Conservation (phyloP, 2,888 invertebrate species). For the Netelia fuscicornis region DNA sequence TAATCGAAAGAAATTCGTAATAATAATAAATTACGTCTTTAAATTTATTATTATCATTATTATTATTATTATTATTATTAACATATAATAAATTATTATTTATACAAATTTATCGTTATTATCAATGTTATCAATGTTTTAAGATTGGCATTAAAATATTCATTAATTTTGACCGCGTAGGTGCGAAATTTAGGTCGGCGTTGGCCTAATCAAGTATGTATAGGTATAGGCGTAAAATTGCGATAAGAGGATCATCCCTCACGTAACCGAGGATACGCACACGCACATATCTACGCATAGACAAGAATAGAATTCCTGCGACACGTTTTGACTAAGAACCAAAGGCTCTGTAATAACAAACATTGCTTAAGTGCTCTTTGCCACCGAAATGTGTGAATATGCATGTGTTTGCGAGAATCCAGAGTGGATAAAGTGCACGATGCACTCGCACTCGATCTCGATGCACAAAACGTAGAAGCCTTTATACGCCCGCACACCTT, state of each 20-base stretch:
- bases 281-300: conserved; percentile 1
- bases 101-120: too few species aligned
- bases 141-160: too few species aligned
- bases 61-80: not conserved
- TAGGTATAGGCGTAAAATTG: not conserved
- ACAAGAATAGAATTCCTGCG: not conserved
- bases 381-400: conserved; percentile 26
- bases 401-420: conserved; percentile 34
- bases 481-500: too few species aligned
- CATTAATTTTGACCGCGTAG: too few species aligned
- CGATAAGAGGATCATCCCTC: conserved; percentile 7
- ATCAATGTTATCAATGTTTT: too few species aligned
- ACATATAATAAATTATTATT: too few species aligned
- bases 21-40: too few species aligned
- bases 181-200: too few species aligned
- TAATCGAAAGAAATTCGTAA: too few species aligned
- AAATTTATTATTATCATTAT: too few species aligned
- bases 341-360: conserved; percentile 54
- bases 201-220: conserved; percentile 2
- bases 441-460: too few species aligned
- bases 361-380: conserved; percentile 55
- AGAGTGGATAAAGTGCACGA: conserved; percentile 37
- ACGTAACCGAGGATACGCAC: not conserved
- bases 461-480: too few species aligned
- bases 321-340: conserved; percentile 32